These are phyloP conservation scores for Rhegmatorhina hoffmannsi DNA, from an alignment of 2,113 vertebrate genomes.

Conservation along the genomic window DNA sequence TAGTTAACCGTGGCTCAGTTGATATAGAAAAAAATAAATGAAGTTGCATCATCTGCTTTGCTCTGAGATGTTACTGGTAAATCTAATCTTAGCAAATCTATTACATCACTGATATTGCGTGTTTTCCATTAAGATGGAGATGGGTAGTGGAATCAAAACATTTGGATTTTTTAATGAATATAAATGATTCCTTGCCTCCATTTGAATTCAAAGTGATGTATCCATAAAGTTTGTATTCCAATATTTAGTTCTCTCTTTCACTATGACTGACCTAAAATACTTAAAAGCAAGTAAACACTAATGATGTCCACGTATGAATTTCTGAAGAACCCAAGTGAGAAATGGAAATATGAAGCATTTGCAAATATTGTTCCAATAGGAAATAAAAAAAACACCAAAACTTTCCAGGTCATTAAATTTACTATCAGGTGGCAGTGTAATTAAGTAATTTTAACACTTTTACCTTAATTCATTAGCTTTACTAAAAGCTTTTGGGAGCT, in stretches of 20 bases:
- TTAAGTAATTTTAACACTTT: not conserved
- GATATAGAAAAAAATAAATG: not conserved
- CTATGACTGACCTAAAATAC: not conserved
- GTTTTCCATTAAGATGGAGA: not conserved
- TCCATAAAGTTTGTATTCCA: not conserved
- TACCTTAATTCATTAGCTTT: not conserved
- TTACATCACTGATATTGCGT: not conserved
- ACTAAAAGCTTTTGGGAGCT: not conserved
- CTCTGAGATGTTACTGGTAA: not conserved
- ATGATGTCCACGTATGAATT: not conserved
- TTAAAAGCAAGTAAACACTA: not conserved
- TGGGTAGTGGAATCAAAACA: not conserved
- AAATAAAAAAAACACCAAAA: not conserved
- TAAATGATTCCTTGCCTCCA: not conserved
- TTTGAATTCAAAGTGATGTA: not conserved
- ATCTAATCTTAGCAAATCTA: not conserved
- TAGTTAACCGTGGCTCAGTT: not conserved
- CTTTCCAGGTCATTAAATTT: not conserved
- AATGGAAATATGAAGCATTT: not conserved
- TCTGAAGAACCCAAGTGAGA: not conserved
- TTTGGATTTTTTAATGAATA: not conserved
- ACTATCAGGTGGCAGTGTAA: not conserved
- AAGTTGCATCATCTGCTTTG: not conserved
- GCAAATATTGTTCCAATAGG: not conserved
- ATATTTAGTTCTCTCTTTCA: not conserved